Percentiles rank a stretch among this genome's conserved stretches.
Conservation (phyloP, 1,140 invertebrate species). For the Catajapyx aquilonaris region DNA sequence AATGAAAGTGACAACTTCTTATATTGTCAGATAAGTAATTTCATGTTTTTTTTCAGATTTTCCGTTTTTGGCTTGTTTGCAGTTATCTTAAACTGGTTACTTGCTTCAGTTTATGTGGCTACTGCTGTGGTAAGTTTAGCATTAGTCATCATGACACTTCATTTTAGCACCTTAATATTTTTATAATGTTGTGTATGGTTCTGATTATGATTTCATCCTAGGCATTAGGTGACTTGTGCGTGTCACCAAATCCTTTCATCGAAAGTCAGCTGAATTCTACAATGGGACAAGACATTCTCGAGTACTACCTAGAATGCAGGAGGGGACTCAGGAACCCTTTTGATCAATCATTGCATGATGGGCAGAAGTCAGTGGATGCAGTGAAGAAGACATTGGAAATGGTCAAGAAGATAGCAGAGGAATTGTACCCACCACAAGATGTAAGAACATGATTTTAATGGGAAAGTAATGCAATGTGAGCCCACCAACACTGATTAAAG, state of each 20-base stretch:
- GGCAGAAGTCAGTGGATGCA: not conserved
- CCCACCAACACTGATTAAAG: no score
- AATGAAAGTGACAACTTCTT: no score
- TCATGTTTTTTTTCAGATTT: constrained; percentile 12
- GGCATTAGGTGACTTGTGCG: not conserved
- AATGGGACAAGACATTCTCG: not conserved
- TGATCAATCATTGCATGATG: not conserved
- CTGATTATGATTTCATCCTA: no score
- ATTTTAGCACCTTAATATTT: no score
- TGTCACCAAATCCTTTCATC: not conserved
- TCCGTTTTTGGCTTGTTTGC: constrained; percentile 23
- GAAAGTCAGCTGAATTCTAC: not conserved
- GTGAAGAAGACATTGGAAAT: no score
- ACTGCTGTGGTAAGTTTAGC: constrained; percentile 18
- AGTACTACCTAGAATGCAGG: not conserved
- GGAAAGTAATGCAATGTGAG: no score
- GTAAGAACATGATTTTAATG: no score
- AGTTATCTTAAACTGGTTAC: constrained; percentile 24
- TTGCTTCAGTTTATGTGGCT: constrained; percentile 23
- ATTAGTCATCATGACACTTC: not conserved
- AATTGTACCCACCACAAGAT: no score
- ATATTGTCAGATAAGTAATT: no score
- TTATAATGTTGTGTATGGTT: no score
- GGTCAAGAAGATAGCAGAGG: no score
- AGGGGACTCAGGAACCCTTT: not conserved